Conservation (phyloP, 2,113 vertebrate species). For the Alligator mississippiensis region DNA sequence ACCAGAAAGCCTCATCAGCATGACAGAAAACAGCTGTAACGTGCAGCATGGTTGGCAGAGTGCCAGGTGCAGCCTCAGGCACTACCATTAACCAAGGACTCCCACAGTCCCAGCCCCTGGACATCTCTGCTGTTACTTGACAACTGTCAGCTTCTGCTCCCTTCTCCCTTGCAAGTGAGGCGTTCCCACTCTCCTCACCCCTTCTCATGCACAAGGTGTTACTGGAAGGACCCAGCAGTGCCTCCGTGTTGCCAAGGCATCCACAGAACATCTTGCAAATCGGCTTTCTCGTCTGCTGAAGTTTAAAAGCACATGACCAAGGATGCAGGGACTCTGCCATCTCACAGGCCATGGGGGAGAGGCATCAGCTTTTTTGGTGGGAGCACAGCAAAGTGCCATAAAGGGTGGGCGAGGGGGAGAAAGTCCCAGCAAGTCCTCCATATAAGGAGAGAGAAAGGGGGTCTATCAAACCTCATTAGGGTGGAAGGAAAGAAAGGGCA, state of each 20-base stretch:
- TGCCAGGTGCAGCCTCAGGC: neutral
- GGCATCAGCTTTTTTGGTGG: neutral
- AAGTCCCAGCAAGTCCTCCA: neutral
- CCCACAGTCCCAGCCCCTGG: neutral
- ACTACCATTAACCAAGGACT: neutral
- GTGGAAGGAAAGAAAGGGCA: neutral
- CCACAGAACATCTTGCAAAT: neutral
- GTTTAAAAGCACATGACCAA: neutral
- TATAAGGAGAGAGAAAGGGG: neutral
- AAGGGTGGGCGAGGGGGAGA: neutral
- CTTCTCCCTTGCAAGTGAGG: neutral
- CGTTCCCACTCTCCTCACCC: neutral
- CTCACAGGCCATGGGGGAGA: neutral
- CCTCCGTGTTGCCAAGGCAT: neutral
- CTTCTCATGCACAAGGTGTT: neutral
- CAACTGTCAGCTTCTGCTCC: neutral
- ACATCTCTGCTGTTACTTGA: neutral
- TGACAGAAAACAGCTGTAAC: neutral
- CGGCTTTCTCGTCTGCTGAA: neutral
- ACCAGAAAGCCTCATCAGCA: neutral
- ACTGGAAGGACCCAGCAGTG: neutral
- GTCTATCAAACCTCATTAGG: neutral
- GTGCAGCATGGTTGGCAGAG: neutral
- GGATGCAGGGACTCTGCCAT: neutral
- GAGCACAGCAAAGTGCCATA: neutral